These are phyloP conservation scores for Tethea ocularis DNA, from an alignment of 2,888 invertebrate genomes.

Conservation along the genomic window DNA sequence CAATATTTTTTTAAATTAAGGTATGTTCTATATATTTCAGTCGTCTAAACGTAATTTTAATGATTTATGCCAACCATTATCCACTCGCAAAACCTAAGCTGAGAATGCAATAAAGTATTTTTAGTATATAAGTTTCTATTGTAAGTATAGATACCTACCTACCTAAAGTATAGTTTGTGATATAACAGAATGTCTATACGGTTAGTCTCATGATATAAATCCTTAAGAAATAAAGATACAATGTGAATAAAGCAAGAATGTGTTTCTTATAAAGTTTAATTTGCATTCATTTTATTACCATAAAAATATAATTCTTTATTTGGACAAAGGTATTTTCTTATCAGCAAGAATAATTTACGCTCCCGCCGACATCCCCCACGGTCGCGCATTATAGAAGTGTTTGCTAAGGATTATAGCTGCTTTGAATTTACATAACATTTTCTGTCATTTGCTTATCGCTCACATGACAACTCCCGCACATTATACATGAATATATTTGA, in stretches of 20 bases:
- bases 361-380: constrained; percentile 62
- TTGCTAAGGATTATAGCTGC: constrained; percentile 73
- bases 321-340: constrained; percentile 64
- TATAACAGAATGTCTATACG: background rate
- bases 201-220: background rate
- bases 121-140: no score
- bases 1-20: no score
- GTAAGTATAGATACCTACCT: no score
- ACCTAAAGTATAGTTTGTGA: no score
- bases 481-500: constrained; percentile 79
- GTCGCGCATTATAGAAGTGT: constrained; percentile 68
- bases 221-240: background rate
- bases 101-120: no score
- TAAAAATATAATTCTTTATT: constrained; percentile 53
- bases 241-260: constrained; percentile 13
- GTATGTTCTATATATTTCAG: no score
- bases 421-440: constrained; percentile 81
- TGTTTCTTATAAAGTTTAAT: constrained; percentile 15
- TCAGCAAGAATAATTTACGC: constrained; percentile 69
- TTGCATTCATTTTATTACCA: constrained; percentile 29
- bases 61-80: no score
- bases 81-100: no score
- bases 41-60: no score
- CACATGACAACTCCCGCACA: constrained; percentile 77
- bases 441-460: constrained; percentile 82